Conservation (phyloP, 2,888 invertebrate species). For the Bhutanitis thaidina region DNA sequence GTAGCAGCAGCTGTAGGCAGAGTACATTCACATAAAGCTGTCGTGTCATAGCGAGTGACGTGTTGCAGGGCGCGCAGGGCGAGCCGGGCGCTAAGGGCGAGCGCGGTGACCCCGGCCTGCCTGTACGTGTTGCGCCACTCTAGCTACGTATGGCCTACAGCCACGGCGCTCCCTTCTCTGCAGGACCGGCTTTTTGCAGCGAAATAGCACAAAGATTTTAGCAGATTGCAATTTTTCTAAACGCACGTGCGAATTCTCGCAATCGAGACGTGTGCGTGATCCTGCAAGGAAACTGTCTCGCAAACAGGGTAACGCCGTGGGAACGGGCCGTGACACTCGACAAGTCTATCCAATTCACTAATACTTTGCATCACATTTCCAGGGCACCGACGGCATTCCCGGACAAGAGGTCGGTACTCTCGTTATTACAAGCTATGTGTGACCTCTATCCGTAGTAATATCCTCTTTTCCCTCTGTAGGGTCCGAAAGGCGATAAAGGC, state of each 20-base stretch:
- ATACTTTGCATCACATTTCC: slow-evolving; percentile 52
- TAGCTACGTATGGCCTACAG: too few relatives aligned
- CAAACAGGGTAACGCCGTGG: too few relatives aligned
- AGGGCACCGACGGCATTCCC: slow-evolving; percentile 97
- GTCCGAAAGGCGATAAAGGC: slow-evolving; percentile 94
- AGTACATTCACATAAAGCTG: too few relatives aligned
- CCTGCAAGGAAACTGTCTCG: neutral
- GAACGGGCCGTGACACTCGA: neutral
- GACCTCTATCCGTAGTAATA: slow-evolving; percentile 18
- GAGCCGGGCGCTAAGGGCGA: slow-evolving; percentile 95
- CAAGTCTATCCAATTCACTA: neutral
- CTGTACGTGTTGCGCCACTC: slow-evolving; percentile 82
- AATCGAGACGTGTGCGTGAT: too few relatives aligned
- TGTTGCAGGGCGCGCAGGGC: slow-evolving; percentile 92
- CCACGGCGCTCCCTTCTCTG: too few relatives aligned
- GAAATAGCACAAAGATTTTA: too few relatives aligned
- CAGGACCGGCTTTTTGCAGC: too few relatives aligned
- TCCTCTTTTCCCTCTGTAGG: slow-evolving; percentile 78
- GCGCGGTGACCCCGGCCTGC: slow-evolving; percentile 94
- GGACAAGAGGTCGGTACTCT: slow-evolving; percentile 87
- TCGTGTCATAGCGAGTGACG: neutral
- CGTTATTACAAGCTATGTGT: slow-evolving; percentile 18
- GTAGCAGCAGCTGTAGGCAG: too few relatives aligned
- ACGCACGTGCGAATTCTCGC: too few relatives aligned
- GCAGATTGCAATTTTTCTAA: too few relatives aligned